A percentile compares a stretch with the other conserved stretches of the same genome.
Conservation (phyloP, 2,797 vertebrate genomes). For the Pangasius larnaudii region DNA sequence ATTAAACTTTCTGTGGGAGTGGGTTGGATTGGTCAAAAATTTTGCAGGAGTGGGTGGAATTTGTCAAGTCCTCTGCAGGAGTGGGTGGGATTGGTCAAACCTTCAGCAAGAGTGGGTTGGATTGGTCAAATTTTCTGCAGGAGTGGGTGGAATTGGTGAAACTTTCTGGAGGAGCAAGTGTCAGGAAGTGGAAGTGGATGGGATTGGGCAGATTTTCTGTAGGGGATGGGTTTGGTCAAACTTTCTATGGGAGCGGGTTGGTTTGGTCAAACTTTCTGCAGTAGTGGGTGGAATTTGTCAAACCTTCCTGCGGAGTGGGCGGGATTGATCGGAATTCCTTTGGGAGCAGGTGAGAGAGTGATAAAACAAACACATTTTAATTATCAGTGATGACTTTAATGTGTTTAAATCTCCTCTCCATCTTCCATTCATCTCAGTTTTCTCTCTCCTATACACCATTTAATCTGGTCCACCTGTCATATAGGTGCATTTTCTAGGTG, state of each 20-base stretch:
- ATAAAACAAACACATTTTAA: neutral
- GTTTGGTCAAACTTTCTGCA: neutral
- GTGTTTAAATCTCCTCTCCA: neutral
- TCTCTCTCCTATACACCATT: neutral
- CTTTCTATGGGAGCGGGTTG: neutral
- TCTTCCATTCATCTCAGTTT: neutral
- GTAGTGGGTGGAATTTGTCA: neutral
- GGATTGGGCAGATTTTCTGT: neutral
- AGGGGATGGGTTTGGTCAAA: too few species aligned
- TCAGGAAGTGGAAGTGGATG: neutral
- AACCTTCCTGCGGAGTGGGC: neutral
- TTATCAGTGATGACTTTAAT: neutral
- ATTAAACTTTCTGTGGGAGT: neutral
- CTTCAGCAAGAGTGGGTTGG: too few species aligned
- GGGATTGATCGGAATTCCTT: neutral
- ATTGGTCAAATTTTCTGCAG: too few species aligned
- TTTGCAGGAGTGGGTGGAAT: neutral
- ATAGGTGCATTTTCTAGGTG: neutral
- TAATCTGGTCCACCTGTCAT: neutral
- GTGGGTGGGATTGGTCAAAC: neutral
- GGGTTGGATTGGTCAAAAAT: neutral
- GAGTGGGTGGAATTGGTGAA: neutral
- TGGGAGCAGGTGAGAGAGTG: neutral
- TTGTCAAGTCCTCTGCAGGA: neutral
- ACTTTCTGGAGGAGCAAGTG: neutral